A percentile compares a stretch with the other conserved stretches of the same genome.
Conservation (phyloP, 2,113 vertebrate genomes). For the Hippocampus comes region DNA sequence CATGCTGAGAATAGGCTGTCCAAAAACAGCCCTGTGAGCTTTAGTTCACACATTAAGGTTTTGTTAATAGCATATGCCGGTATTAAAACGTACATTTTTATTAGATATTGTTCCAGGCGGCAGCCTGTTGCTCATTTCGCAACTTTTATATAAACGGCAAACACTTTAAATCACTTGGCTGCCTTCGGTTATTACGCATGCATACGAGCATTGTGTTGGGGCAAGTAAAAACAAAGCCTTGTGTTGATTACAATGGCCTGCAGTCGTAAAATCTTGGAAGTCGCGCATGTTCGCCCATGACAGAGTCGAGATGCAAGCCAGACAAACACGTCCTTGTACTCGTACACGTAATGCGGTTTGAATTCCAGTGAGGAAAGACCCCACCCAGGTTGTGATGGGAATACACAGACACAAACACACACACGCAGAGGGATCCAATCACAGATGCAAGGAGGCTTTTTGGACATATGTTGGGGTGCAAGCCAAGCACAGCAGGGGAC, state of each 20-base stretch:
- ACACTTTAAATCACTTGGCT: background rate
- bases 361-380: conserved; percentile 35
- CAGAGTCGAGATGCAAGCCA: conserved; percentile 15
- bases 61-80: background rate
- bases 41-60: background rate
- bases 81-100: background rate
- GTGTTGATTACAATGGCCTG: conserved; percentile 9
- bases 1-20: background rate
- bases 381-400: conserved; percentile 43
- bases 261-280: conserved; percentile 12
- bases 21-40: background rate
- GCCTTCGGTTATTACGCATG: conserved; percentile 12
- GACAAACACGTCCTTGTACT: conserved; percentile 18
- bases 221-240: background rate
- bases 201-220: background rate
- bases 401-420: conserved; percentile 13
- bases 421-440: conserved; percentile 21
- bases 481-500: conserved; percentile 25
- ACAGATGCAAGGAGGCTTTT: conserved; percentile 38
- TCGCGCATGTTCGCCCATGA: conserved; percentile 15
- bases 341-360: conserved; percentile 22
- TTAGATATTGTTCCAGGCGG: background rate
- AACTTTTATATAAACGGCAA: background rate
- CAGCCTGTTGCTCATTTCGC: background rate
- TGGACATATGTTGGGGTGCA: conserved; percentile 26